Conservation (phyloP, 64 coral and sea anemone genomes). For the Montipora capricornis region DNA sequence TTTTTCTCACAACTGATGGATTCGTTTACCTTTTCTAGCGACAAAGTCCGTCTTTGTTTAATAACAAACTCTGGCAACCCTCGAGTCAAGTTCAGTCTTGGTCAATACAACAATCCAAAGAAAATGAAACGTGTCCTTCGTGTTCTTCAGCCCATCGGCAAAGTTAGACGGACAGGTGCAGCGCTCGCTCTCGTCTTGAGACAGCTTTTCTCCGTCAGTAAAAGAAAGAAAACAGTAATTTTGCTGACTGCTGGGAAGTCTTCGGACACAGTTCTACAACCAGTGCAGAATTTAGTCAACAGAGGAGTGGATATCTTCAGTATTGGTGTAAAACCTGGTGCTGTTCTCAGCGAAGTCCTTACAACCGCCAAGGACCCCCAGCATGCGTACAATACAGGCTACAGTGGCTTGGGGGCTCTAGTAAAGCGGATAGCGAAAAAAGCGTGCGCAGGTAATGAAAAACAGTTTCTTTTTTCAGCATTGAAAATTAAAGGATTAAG, state of each 20-base stretch:
- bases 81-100: conserved; percentile 16
- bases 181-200: not conserved
- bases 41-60: conserved; percentile 22
- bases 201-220: not conserved
- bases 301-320: conserved; percentile 50
- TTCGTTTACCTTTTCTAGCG: conserved; percentile 20
- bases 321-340: conserved; percentile 26
- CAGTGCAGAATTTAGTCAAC: conserved; percentile 43
- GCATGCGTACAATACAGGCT: conserved; percentile 30
- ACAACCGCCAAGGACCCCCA: conserved; percentile 66
- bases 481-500: not conserved
- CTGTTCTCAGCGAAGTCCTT: conserved; percentile 40
- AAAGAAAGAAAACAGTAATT: conserved; percentile 46
- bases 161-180: not conserved
- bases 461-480: not conserved
- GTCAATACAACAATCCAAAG: conserved; percentile 26
- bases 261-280: conserved; percentile 16
- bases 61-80: not conserved
- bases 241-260: conserved; percentile 6
- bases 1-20: conserved; percentile 18
- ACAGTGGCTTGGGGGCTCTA: conserved; percentile 3
- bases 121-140: conserved; percentile 8
- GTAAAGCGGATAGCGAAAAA: conserved; percentile 37
- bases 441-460: conserved; percentile 24
- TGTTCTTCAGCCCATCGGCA: not conserved